Evolutionary conservation across 2,888 invertebrate genomes (phyloP), one percentile per base, ranked within the genome.

Genomic region (Osmoderma eremita): DNA sequence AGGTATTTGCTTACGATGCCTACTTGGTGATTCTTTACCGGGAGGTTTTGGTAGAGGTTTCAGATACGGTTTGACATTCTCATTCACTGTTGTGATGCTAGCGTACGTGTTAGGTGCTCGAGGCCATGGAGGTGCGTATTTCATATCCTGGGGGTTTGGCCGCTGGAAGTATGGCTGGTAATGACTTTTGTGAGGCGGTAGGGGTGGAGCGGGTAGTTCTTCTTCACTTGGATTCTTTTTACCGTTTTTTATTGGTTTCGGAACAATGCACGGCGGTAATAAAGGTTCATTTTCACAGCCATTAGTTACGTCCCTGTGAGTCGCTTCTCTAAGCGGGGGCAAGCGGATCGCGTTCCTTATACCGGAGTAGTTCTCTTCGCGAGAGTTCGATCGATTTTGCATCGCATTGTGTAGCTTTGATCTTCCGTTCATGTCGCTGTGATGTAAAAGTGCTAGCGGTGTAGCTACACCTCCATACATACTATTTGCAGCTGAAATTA

Each of bases 391-490:
- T 56, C 78, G 74, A 67, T 70, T 75, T 72, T 85, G 85, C 67
- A 78, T 70, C 13, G 74, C 72, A 0, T 83, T 82, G n/a, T 84
- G 86, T 45, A 84, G 84, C 75, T 86, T 82, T 66, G 84, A 79
- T 1, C 84, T 85, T 0, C 85, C 85, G 74, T 85, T 86, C 70
- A 74, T 71, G 30, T 81, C 81, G 39, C 78, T 79, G 68, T 84
- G 84, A 74, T 88, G 89, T 45, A 90, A 80, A 82, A 90, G 85
- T 15, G 90, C 89, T 36, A 90, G 81, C 0, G 90, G 90, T 1
- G 90, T 91, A 0, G 90, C 88, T 6, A 91, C 90, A 13, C 91
- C 91, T 0, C 91, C 91, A 76, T 89, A 90, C 74, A 85, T 82
- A 71, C 77, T 89, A 87, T 74, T 84, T 75, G 79, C 68, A 73